Evolutionary conservation across 2,113 vertebrate genomes (phyloP).

Genomic region (Lota lota): DNA sequence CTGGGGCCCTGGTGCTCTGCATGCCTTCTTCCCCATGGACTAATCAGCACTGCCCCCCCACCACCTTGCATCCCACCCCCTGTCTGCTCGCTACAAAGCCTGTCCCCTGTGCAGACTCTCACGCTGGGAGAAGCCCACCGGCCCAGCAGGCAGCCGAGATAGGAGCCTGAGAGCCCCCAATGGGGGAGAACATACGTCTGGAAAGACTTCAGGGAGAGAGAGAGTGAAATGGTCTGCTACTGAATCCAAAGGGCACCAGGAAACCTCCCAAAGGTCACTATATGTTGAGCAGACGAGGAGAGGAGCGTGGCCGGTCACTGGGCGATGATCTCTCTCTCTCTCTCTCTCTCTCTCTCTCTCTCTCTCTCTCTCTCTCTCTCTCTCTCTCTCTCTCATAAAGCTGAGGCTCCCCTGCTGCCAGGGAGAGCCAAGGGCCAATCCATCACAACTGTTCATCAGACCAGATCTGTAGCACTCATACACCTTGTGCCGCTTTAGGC

Average conservation of each 20-base stretch:
- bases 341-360: no score
- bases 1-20: conserved; percentile 8
- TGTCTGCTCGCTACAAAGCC: conserved; percentile 37
- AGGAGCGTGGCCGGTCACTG: no score
- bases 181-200: neutral
- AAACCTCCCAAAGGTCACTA: conserved; percentile 15
- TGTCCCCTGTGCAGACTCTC: conserved; percentile 40
- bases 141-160: conserved; percentile 22
- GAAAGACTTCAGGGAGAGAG: neutral
- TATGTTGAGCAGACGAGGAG: conserved; percentile 12
- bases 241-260: neutral
- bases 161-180: conserved; percentile 13
- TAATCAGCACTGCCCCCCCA: conserved; percentile 50
- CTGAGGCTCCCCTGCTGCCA: conserved; percentile 46
- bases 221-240: neutral
- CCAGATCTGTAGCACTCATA: conserved; percentile 54
- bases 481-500: conserved; percentile 25
- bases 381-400: conserved; percentile 7
- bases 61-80: conserved; percentile 21
- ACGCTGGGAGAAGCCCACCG: conserved; percentile 21
- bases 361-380: no score
- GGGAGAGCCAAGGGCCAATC: conserved; percentile 53
- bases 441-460: conserved; percentile 66
- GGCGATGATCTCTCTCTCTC: no score
- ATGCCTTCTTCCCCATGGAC: conserved; percentile 19